Base-by-base conservation (phyloP, 2,888 invertebrate genomes). In the Crepidodera aurea region DNA sequence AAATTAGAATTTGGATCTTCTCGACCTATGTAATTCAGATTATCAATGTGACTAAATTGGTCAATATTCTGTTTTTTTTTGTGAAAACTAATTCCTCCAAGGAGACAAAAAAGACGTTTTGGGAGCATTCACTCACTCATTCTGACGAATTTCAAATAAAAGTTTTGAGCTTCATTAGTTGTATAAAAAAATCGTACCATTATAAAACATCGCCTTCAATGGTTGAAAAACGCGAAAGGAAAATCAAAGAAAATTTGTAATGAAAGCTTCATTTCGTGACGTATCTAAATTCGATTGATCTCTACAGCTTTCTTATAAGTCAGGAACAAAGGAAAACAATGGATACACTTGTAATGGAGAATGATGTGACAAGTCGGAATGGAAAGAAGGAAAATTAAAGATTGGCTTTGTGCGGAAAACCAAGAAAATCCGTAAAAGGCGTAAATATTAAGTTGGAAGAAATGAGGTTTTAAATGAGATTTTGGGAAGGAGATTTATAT, bases 301-400 rank as follows among this genome's bases (percentile, higher is more conserved):
- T 15, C 29, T 27, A 15, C 40, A 42, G 40, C 40, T 40, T 39
- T 53, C 27, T 25, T 3, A 39, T 40, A 53, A 40, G 32, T 34
- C n/a, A 1, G 32, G 46, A 39, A 37, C 46, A 56, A 25, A 48
- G 46, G 37, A 15, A 18, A 48, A 34, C 34, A 48, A 37, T 37
- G 56, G 56, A 62, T 22, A 51, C 19, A 54, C 29, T 48, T 57
- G 48, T 68, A 70, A 70, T 67, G 66, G 57, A 63, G 64, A 69
- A 60, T 62, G 65, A 70, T 70, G 68, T 61, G 69, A 67, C 69
- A 66, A 62, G 42, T 62, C 25, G 61, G 65, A 59, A 48, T 40
- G 42, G 54, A 59, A 55, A 40, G 25, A 27, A 51, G 15, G 48
- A 39, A 58, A 63, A 62, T 51, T 53, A 56, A 58, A 44, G 62